Base-by-base conservation (phyloP, 2,888 invertebrate genomes). In the Marronus borbonicus region DNA sequence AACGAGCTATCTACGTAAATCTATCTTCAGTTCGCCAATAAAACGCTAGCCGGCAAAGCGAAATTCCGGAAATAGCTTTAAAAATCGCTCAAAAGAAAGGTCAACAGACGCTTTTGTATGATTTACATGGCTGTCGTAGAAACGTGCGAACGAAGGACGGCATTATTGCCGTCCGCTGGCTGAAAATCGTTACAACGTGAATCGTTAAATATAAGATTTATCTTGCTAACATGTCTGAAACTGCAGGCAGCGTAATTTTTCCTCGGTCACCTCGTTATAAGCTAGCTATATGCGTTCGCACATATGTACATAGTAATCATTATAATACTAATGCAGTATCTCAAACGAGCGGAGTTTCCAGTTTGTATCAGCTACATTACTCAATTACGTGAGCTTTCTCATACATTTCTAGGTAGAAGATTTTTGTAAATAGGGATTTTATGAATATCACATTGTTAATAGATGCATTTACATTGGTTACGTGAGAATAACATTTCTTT, bases 141-240 rank as follows among this genome's bases (percentile, higher is more conserved):
- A 50, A 24, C 12, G 36, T 20, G 58, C 65, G 52, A 49, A 66
- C 52, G 66, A 65, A 52, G 20, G 28, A 36, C 65, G 8, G n/a
- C 44, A 55, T 76, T 66, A 55, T 76, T 68, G 55, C 55, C 39
- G 60, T 76, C 39, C 44, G 76, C 24, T 39, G 68, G 50, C 20
- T 68, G 60, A 68, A 68, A 76, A 52, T 76, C 60, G 55, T 76
- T 68, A 52, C 12, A 24, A 44, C 66, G 52, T 58, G 39, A 66
- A 76, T 68, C 69, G 66, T 76, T 76, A 68, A 66, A 76, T 65
- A 66, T 36, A 17, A 76, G 76, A 69, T 76, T 76, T 76, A 76
- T 76, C 69, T 76, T 68, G 12, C 55, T 55, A 68, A 58, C 68
- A 68, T 76, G 76, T 69, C 68, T 69, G 39, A 76, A 68, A 76